Evolutionary conservation across 2,797 vertebrate species (phyloP), one percentile per base, ranked within the genome.

Genomic region (Aulostomus chinensis): DNA sequence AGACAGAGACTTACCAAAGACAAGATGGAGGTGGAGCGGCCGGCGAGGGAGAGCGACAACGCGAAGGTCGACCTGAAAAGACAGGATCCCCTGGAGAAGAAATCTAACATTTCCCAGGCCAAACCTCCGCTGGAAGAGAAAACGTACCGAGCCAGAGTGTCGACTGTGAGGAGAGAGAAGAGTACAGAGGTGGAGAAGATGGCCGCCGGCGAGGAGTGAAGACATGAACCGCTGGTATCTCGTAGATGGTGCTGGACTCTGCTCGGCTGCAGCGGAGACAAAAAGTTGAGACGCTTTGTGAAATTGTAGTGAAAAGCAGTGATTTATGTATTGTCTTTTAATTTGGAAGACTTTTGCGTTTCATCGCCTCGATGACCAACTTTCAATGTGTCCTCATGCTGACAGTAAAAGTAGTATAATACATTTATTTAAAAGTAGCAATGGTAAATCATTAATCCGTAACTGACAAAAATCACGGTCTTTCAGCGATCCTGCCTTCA

Each of bases 21-120:
- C 0, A 67, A 52, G 62, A 61, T 36, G 33, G 52, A 47, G 46
- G 41, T 5, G 1, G 58, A 61, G 25, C 32, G 8, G 16, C 12
- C 14, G 29, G 48, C 7, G 1, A 32, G 9, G 30, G 60, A 53
- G 24, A 31, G 34, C 1, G 8, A 42, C 25, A 3, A 30, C 0
- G 24, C 8, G 0, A 65, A 26, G 37, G 32, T 3, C 0, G 12
- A 32, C 0, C 0, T 8, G 9, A 65, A 38, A 40, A 43, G 37
- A 47, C 30, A 0, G 8, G 26, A 39, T 11, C 11, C 14, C 3
- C 26, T 1, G 0, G 49, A 46, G 24, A 73, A 38, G 31, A 63
- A 50, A 2, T 0, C 22, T 0, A 65, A 59, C 15, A 9, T 20
- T 0, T 30, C 59, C 0, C 39, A 29, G 29, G 0, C 4, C 1